These are phyloP conservation scores for Marasmarcha lunaedactyla DNA, from an alignment of 2,888 invertebrate species.

Conservation along the genomic window DNA sequence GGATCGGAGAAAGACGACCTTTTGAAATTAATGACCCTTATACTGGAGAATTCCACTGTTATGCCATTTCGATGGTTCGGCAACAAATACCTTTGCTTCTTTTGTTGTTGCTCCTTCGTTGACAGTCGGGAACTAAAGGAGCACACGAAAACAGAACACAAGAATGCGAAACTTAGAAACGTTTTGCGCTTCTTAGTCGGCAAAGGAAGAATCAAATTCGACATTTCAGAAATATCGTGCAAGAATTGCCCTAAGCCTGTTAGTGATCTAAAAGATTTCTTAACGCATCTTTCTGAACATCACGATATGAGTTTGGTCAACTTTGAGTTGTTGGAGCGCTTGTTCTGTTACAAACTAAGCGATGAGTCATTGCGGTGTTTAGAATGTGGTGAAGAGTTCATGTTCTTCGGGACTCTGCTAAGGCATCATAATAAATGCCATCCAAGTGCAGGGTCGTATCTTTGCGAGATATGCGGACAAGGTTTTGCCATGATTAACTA, in stretches of 20 bases:
- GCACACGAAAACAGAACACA: slow-evolving; percentile 26
- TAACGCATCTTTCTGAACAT: slow-evolving; percentile 20
- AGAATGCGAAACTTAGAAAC: slow-evolving; percentile 21
- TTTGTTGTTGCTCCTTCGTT: slow-evolving; percentile 20
- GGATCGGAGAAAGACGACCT: slow-evolving; percentile 10
- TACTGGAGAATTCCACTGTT: slow-evolving; percentile 22
- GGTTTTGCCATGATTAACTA: slow-evolving; percentile 34
- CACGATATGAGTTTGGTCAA: slow-evolving; percentile 27
- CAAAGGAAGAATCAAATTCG: slow-evolving; percentile 22
- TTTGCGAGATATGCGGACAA: slow-evolving; percentile 45
- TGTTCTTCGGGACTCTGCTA: slow-evolving; percentile 32
- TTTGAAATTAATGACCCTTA: slow-evolving; percentile 10
- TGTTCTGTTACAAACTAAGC: slow-evolving; percentile 18
- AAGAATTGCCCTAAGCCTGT: slow-evolving; percentile 23
- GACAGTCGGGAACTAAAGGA: slow-evolving; percentile 15
- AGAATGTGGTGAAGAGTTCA: slow-evolving; percentile 30
- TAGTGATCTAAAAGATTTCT: slow-evolving; percentile 22
- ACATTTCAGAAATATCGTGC: slow-evolving; percentile 28
- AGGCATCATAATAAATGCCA: slow-evolving; percentile 32
- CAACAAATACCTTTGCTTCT: slow-evolving; percentile 26
- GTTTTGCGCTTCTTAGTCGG: slow-evolving; percentile 12
- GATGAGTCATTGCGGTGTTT: slow-evolving; percentile 31
- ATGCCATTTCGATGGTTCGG: slow-evolving; percentile 26
- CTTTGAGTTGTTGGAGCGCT: neutral
- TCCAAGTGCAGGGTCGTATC: slow-evolving; percentile 24